Conservation (phyloP, 2,888 invertebrate species). For the Rhyacophila evoluta region DNA sequence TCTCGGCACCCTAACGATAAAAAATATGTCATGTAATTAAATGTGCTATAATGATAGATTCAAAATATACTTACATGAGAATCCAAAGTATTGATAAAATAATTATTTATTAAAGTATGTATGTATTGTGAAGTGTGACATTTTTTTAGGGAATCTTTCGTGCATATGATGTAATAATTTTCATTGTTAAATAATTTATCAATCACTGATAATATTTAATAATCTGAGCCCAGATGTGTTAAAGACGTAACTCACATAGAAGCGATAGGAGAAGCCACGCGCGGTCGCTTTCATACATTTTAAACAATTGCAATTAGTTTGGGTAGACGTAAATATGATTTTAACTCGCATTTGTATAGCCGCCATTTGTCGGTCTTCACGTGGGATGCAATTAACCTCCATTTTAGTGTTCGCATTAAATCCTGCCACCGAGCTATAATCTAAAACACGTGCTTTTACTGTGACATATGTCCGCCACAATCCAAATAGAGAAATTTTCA, state of each 20-base stretch:
- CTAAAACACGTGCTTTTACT: constrained; percentile 40
- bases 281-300: constrained; percentile 23
- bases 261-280: neutral
- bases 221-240: neutral
- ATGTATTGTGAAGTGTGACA: too few species aligned
- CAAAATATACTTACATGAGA: too few species aligned
- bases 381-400: constrained; percentile 50
- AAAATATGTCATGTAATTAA: too few species aligned
- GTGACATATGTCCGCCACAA: neutral
- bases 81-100: too few species aligned
- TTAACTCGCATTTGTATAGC: constrained; percentile 23
- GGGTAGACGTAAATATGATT: constrained; percentile 23
- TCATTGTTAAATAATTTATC: too few species aligned
- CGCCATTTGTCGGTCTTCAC: constrained; percentile 30
- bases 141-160: too few species aligned
- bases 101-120: too few species aligned
- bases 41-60: too few species aligned
- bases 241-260: constrained; percentile 16
- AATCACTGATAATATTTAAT: too few species aligned
- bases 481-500: neutral
- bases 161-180: too few species aligned
- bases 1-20: too few species aligned
- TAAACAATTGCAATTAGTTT: constrained; percentile 25
- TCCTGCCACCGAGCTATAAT: constrained; percentile 37
- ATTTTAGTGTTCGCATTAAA: constrained; percentile 46